A percentile compares a stretch with the other conserved stretches of the same genome.
These are phyloP conservation scores for Potamilus streckersoni DNA, from an alignment of 1,140 invertebrate species.

Conservation along the genomic window DNA sequence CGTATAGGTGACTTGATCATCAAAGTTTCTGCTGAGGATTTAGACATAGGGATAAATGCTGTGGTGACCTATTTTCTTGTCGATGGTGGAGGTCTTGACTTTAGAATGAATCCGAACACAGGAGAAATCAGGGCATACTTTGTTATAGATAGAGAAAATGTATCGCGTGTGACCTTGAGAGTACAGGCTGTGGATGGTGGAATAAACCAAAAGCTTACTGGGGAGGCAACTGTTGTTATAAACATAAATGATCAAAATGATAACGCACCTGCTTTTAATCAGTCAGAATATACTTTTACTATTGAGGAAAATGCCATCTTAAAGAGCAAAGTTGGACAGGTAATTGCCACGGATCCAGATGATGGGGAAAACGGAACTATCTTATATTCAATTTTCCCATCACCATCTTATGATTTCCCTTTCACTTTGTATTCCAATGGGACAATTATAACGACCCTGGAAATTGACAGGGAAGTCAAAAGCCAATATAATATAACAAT, in stretches of 20 bases:
- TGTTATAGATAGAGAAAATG: conserved; percentile 74
- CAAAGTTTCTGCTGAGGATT: conserved; percentile 37
- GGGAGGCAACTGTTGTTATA: conserved; percentile 44
- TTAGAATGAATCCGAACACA: conserved; percentile 85
- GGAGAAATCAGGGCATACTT: conserved; percentile 86
- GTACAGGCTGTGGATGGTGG: conserved; percentile 79
- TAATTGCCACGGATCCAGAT: conserved; percentile 91
- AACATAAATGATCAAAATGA: conserved; percentile 79
- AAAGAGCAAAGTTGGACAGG: conserved; percentile 81
- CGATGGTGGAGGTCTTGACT: conserved; percentile 61
- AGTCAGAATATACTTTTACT: conserved; percentile 45
- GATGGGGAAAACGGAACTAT: conserved; percentile 85
- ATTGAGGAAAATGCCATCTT: conserved; percentile 79
- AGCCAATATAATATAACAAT: conserved; percentile 82
- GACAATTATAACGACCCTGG: conserved; percentile 74
- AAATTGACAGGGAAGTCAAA: conserved; percentile 85
- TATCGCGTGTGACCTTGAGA: conserved; percentile 35
- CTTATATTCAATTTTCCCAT: conserved; percentile 64
- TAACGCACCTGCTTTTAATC: conserved; percentile 53
- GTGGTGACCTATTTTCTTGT: conserved; percentile 34
- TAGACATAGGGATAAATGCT: conserved; percentile 70
- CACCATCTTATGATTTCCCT: conserved; percentile 31
- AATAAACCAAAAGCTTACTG: conserved; percentile 80
- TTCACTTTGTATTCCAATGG: conserved; percentile 70
- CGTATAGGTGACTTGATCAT: conserved; percentile 42